Percentiles rank a stretch among this genome's conserved stretches.
Evolutionary conservation across 2,888 invertebrate species (phyloP).

Genomic region (Stenodera caucasica): DNA sequence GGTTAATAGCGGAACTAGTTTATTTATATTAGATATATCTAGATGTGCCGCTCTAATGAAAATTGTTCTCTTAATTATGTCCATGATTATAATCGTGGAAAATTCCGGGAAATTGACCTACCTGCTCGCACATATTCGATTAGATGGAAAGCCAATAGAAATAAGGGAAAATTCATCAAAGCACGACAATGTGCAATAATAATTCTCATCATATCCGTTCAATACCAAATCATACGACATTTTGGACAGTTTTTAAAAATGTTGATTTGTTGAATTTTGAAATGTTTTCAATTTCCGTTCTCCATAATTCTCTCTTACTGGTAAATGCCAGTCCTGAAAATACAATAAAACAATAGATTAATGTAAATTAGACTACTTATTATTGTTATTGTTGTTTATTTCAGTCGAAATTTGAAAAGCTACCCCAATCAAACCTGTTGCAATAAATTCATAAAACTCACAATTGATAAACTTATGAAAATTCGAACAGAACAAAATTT

Average conservation of each 20-base stretch:
- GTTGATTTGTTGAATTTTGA: conserved; percentile 9
- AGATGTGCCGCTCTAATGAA: too few species aligned
- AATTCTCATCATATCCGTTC: conserved; percentile 46
- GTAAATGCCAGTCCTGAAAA: not conserved
- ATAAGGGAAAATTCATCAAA: conserved; percentile 38
- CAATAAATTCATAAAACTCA: conserved; percentile 14
- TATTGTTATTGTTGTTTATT: too few species aligned
- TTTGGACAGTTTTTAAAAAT: conserved; percentile 30
- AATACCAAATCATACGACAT: conserved; percentile 46
- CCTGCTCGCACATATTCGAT: conserved; percentile 38
- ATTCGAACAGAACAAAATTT: conserved; percentile 8
- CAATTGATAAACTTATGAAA: too few species aligned
- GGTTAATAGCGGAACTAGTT: too few species aligned
- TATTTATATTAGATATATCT: too few species aligned
- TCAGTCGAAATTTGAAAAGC: too few species aligned
- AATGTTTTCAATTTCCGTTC: conserved; percentile 10
- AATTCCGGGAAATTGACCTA: too few species aligned
- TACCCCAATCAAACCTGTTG: conserved; percentile 23
- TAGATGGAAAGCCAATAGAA: conserved; percentile 38
- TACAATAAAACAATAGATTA: not conserved
- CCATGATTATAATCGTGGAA: too few species aligned
- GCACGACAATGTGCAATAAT: conserved; percentile 36
- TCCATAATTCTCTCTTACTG: conserved; percentile 8
- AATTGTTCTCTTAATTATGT: too few species aligned
- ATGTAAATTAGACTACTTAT: not conserved